Evolutionary conservation across 53 echinoderm and acorn worm genomes (phyloP).

Genomic region (Stichopus horrens): DNA sequence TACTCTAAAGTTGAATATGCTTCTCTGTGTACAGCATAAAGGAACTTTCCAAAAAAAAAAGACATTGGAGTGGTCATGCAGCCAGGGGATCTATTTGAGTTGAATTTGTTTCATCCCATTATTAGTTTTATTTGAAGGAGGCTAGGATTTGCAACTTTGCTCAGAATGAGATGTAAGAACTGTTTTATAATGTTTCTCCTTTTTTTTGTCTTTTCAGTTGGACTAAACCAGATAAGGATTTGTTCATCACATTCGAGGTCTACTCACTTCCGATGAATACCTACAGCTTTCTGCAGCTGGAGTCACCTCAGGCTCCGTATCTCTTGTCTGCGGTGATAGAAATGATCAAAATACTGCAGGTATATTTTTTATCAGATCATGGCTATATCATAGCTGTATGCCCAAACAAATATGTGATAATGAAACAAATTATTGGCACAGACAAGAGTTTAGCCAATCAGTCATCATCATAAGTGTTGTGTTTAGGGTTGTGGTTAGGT

Average conservation of each 20-base stretch:
- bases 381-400: background rate
- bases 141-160: background rate
- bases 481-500: no score
- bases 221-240: constrained; percentile 69
- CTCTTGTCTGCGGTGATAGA: constrained; percentile 81
- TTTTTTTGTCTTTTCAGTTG: constrained; percentile 49
- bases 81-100: no score
- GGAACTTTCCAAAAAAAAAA: no score
- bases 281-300: constrained; percentile 58
- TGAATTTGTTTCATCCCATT: no score
- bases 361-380: constrained; percentile 1
- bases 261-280: constrained; percentile 74
- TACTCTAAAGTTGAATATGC: no score
- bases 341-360: constrained; percentile 95
- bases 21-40: no score
- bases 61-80: no score
- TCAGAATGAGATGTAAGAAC: background rate
- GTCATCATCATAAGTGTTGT: no score
- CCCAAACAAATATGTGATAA: background rate
- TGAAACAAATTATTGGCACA: no score
- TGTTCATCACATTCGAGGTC: constrained; percentile 67
- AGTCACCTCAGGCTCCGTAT: constrained; percentile 78
- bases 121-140: no score
- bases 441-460: no score
- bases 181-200: background rate